Evolutionary conservation across 1,140 invertebrate species (phyloP).

Genomic region (Gryllus bimaculatus): DNA sequence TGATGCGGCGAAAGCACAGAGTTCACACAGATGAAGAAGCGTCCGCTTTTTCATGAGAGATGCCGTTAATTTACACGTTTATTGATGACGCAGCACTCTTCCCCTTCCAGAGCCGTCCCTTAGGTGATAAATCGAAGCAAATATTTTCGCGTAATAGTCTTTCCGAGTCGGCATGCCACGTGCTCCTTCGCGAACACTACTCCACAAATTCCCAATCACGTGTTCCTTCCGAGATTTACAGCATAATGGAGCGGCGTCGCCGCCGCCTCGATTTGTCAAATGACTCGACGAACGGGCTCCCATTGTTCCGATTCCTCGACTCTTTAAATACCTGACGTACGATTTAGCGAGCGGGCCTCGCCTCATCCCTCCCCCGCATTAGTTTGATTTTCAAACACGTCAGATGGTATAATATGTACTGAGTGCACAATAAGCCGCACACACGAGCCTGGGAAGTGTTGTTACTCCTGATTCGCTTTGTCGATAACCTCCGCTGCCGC

Average conservation of each 20-base stretch:
- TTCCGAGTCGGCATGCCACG: neutral
- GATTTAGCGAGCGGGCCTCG: neutral
- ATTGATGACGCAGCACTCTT: no score
- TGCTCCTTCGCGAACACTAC: neutral
- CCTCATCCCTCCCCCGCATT: neutral
- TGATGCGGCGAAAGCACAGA: no score
- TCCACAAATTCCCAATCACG: neutral
- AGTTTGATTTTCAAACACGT: neutral
- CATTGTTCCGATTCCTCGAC: neutral
- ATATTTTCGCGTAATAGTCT: neutral
- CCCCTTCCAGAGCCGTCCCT: neutral
- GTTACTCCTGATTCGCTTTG: neutral
- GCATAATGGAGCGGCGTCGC: neutral
- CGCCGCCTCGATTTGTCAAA: neutral
- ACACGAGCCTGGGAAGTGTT: neutral
- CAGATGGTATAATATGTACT: neutral
- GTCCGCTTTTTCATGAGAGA: no score
- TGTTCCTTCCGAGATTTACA: neutral
- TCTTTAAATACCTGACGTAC: neutral
- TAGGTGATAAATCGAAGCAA: neutral
- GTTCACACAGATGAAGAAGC: no score
- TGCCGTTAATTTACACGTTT: no score
- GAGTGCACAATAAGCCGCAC: neutral
- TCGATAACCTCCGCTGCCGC: neutral
- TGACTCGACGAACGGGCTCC: neutral